These are phyloP conservation scores for Cervus canadensis DNA, from an alignment of 2,113 vertebrate genomes.

Conservation along the genomic window DNA sequence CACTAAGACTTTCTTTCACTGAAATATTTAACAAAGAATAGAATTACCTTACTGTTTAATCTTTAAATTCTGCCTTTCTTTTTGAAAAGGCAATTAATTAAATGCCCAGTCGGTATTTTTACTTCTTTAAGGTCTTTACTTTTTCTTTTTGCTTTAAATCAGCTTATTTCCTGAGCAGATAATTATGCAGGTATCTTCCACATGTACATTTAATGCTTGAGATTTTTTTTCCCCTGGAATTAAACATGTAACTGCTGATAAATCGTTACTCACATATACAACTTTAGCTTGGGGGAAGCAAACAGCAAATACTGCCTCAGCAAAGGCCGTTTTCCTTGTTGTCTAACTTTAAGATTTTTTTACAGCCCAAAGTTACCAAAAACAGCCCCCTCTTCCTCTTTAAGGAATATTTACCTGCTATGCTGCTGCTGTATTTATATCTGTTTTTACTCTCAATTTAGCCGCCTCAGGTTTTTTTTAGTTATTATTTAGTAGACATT, in stretches of 20 bases:
- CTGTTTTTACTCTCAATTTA: background rate
- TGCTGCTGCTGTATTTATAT: background rate
- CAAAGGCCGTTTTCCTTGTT: background rate
- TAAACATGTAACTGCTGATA: background rate
- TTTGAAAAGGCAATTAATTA: background rate
- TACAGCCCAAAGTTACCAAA: background rate
- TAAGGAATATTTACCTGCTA: background rate
- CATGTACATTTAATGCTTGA: background rate
- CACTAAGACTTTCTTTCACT: background rate
- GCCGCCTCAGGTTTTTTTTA: background rate
- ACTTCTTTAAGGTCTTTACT: background rate
- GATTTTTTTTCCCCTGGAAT: background rate
- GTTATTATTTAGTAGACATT: background rate
- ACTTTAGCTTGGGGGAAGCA: background rate
- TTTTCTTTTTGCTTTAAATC: background rate
- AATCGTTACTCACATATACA: background rate
- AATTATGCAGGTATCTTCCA: background rate
- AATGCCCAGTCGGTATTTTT: background rate
- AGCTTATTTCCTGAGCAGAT: background rate
- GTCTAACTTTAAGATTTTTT: background rate
- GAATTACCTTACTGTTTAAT: background rate
- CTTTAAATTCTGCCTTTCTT: conserved; percentile 12
- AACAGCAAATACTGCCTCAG: background rate
- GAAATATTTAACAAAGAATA: conserved; percentile 31
- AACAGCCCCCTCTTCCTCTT: background rate